Conservation (phyloP, 2,888 invertebrate genomes). For the Ormyrus labotus region DNA sequence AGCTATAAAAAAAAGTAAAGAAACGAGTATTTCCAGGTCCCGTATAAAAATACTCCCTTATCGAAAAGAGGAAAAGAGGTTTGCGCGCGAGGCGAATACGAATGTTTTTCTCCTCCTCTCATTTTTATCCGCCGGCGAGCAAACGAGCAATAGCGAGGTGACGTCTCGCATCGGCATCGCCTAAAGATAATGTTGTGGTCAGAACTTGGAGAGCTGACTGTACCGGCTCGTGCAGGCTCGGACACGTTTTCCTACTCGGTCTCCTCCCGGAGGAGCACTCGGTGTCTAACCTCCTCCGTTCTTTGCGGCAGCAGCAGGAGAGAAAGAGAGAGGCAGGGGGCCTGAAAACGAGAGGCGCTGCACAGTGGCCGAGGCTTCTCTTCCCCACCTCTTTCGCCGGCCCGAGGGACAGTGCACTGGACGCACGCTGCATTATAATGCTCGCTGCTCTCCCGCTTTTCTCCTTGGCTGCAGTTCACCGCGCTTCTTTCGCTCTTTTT, state of each 20-base stretch:
- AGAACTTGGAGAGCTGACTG: constrained; percentile 69
- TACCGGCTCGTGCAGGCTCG: constrained; percentile 68
- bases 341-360: constrained; percentile 47
- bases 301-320: constrained; percentile 22
- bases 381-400: constrained; percentile 34
- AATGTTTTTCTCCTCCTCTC: not conserved
- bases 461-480: constrained; percentile 34
- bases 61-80: constrained; percentile 41
- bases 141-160: not conserved
- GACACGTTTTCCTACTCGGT: constrained; percentile 70
- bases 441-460: constrained; percentile 46
- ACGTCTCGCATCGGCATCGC: not conserved
- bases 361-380: constrained; percentile 44
- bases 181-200: constrained; percentile 68
- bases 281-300: constrained; percentile 30
- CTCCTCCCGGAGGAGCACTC: constrained; percentile 42
- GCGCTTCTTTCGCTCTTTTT: not conserved
- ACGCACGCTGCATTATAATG: constrained; percentile 70
- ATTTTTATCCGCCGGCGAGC: constrained; percentile 12
- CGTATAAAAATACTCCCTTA: constrained; percentile 39
- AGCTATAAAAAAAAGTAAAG: constrained; percentile 10
- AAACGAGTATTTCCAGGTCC: not conserved
- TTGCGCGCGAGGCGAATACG: not conserved
- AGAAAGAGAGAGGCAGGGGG: constrained; percentile 29
- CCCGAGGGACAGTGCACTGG: constrained; percentile 62